Conservation (phyloP, 2,113 vertebrate species). For the Sciurus niger region DNA sequence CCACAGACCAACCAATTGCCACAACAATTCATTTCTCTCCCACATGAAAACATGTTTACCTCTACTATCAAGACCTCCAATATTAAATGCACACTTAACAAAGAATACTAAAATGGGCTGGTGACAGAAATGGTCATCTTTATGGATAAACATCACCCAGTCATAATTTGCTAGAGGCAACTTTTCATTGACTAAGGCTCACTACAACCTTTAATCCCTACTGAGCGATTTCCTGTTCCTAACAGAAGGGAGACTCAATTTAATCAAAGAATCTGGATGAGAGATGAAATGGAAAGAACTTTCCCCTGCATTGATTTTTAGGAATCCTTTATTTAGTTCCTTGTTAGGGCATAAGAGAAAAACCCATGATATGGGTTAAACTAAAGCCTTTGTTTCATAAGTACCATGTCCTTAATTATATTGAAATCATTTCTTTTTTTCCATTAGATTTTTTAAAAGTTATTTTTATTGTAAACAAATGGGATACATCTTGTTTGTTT, state of each 20-base stretch:
- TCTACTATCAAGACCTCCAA: background rate
- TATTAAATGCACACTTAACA: background rate
- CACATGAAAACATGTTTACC: background rate
- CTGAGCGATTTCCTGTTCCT: conserved; percentile 36
- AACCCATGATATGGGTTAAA: background rate
- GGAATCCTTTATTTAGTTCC: conserved; percentile 56
- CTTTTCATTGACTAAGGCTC: conserved; percentile 42
- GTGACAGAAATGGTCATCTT: background rate
- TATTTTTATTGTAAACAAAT: too few species aligned
- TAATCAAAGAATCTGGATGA: conserved; percentile 52
- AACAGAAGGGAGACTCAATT: background rate
- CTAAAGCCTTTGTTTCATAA: conserved; percentile 54
- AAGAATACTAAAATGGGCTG: background rate
- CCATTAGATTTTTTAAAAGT: too few species aligned
- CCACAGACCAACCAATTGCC: background rate
- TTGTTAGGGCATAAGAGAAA: background rate
- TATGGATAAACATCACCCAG: background rate
- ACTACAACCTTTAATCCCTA: conserved; percentile 13
- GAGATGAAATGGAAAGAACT: conserved; percentile 25
- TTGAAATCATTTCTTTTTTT: conserved; percentile 25
- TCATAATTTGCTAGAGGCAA: background rate
- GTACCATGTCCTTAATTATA: conserved; percentile 56
- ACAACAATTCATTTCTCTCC: background rate
- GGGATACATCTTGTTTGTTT: too few species aligned
- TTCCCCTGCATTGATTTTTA: background rate